phyloP scores from a whole-genome alignment of 2,113 vertebrate genomes.

The Nothobranchius kuhntae region DNA sequence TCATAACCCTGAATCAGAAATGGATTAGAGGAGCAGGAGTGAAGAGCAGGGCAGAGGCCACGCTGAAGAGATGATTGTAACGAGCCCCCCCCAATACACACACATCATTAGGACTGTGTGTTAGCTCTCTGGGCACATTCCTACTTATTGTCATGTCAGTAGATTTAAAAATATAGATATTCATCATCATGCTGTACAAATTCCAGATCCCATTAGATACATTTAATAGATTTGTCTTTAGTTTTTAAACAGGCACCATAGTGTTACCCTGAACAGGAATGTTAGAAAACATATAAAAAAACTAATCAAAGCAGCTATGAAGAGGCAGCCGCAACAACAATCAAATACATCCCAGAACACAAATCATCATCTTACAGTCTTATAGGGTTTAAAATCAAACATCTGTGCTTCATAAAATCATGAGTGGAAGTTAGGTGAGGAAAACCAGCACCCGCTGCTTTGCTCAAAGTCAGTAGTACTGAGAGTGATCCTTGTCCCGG shows the following conservation, averaged over 20 bases:
- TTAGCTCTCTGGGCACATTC: constrained; percentile 30
- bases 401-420: constrained; percentile 72
- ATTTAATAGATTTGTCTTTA: constrained; percentile 67
- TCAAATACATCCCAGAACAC: constrained; percentile 42
- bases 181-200: constrained; percentile 68
- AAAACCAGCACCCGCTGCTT: constrained; percentile 75
- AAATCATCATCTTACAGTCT: constrained; percentile 78
- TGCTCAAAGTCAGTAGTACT: constrained; percentile 98
- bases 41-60: background rate
- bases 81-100: no score
- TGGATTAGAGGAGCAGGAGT: background rate
- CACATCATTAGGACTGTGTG: background rate
- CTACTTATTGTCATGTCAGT: constrained; percentile 51
- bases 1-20: constrained; percentile 11
- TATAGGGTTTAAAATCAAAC: constrained; percentile 63
- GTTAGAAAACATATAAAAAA: constrained; percentile 77
- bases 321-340: constrained; percentile 53
- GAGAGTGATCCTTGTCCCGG: constrained; percentile 82
- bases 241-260: constrained; percentile 85
- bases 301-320: constrained; percentile 37
- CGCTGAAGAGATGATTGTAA: no score
- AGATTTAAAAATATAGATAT: constrained; percentile 76
- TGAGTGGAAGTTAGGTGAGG: constrained; percentile 70
- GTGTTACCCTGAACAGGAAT: constrained; percentile 85
- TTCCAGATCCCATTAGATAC: constrained; percentile 77